Evolutionary conservation across 1,140 invertebrate genomes (phyloP).

Genomic region (Sycobia sp.): DNA sequence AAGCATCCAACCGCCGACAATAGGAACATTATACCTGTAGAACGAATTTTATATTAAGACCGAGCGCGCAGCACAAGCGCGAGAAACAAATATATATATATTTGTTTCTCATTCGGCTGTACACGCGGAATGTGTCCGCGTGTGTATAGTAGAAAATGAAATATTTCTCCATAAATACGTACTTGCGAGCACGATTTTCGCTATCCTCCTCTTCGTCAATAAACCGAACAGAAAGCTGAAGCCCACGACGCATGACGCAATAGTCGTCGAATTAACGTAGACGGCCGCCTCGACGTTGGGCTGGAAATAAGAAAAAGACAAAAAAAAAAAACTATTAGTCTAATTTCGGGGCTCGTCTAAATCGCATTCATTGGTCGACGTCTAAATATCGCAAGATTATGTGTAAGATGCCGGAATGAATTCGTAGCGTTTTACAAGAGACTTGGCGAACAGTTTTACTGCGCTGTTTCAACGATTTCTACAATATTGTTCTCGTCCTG

Average conservation of each 20-base stretch:
- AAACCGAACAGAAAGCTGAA: slow-evolving; percentile 46
- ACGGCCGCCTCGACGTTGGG: slow-evolving; percentile 45
- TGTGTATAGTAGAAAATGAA: neutral
- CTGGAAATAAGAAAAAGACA: slow-evolving; percentile 43
- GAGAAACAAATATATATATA: too few species aligned
- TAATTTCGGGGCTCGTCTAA: too few species aligned
- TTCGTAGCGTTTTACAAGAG: too few species aligned
- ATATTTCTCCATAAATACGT: slow-evolving; percentile 34
- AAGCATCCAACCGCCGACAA: slow-evolving; percentile 50
- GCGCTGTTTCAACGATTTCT: too few species aligned
- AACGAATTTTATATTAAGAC: slow-evolving; percentile 26
- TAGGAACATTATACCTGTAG: slow-evolving; percentile 46
- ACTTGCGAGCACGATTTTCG: slow-evolving; percentile 50
- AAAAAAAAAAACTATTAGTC: too few species aligned
- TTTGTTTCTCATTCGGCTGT: too few species aligned
- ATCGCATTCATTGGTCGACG: too few species aligned
- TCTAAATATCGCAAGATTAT: too few species aligned
- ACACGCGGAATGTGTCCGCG: neutral
- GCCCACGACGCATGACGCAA: slow-evolving; percentile 47
- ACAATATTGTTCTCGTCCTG: too few species aligned
- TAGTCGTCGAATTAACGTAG: slow-evolving; percentile 54
- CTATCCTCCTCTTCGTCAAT: slow-evolving; percentile 37
- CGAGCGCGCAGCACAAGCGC: neutral
- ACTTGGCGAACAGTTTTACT: too few species aligned
- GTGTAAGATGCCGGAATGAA: too few species aligned